Evolutionary conservation across 2,888 invertebrate species (phyloP), one percentile per base, ranked within the genome.

Genomic region (Scaptomyza tumidula): DNA sequence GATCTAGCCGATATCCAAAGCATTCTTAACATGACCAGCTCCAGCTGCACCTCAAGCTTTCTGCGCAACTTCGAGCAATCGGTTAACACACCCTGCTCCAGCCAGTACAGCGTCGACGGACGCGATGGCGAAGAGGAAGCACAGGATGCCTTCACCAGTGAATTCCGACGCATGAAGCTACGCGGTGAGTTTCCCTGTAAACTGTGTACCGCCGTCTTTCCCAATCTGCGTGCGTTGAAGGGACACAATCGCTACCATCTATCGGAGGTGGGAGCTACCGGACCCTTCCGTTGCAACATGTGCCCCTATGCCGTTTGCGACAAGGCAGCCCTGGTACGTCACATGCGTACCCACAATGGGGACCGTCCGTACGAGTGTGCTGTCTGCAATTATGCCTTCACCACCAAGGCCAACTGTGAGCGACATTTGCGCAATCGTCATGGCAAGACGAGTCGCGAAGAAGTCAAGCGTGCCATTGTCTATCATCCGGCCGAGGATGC

Each of bases 371-470:
- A 97, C 90, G 97, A 98, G 91, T 99, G 98, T 90, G 95, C 96
- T 0, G 94, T 98, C n/a, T 99, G 99, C 92, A 97, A 97, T 89
- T 98, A 97, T 90, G 98, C 98, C 3, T 99, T 99, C 92, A 98
- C 98, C 29, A 98, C 98, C 0, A 98, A 98, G 93, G 98, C 98
- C 1, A 98, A 99, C 90, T 99, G 99, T 91, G 98, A 99, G 92
- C 94, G 98, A 6, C 98, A 99, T 91, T 94, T 98, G 82, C 94
- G 98, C 75, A 98, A 98, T 91, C 94, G 98, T 27, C 98, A 98
- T 89, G 95, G 96, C 0, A 97, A 97, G 91, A 94, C 95, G 1
- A 95, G 96, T 1, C 94, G 97, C 58, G 97, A 98, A 79, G 98
- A 98, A 81, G 96, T 98, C 0, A 97, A 98, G 90, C 95, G 95